Conservation (phyloP, 2,888 invertebrate species). For the Cosmopolites sordidus region DNA sequence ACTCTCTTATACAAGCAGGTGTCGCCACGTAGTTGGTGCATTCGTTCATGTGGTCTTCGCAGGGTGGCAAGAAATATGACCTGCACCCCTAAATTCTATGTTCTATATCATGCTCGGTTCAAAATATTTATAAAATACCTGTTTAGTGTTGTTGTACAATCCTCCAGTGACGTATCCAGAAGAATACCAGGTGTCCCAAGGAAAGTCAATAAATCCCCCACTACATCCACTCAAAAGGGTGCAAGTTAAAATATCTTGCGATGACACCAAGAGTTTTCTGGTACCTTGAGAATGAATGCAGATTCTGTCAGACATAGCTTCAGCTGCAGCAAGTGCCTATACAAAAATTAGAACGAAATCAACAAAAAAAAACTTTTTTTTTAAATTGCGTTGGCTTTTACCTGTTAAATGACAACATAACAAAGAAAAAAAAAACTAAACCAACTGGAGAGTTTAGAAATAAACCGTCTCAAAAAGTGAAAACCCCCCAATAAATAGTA, state of each 20-base stretch:
- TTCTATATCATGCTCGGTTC: too few relatives aligned
- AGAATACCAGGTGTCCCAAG: conserved; percentile 78
- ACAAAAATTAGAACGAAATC: not conserved
- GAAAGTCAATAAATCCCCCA: conserved; percentile 73
- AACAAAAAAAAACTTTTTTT: too few relatives aligned
- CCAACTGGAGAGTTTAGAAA: too few relatives aligned
- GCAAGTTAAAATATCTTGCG: conserved; percentile 19
- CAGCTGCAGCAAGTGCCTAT: conserved; percentile 78
- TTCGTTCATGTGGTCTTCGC: conserved; percentile 22
- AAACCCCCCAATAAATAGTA: not conserved
- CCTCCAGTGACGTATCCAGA: conserved; percentile 83
- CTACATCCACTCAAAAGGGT: conserved; percentile 47
- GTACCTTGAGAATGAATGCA: conserved; percentile 21
- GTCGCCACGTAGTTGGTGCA: conserved; percentile 23
- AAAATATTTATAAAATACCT: conserved; percentile 1
- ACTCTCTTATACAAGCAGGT: conserved; percentile 17
- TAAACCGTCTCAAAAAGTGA: too few relatives aligned
- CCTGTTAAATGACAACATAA: not conserved
- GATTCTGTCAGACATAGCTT: conserved; percentile 62
- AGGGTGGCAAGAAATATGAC: conserved; percentile 23
- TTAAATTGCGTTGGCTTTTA: too few relatives aligned
- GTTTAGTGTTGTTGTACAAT: conserved; percentile 49
- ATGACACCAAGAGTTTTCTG: conserved; percentile 16
- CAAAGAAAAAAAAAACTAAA: too few relatives aligned
- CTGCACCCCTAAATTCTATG: conserved; percentile 17